Evolutionary conservation across 2,113 vertebrate species (phyloP).

Genomic region (Lasiurus borealis): DNA sequence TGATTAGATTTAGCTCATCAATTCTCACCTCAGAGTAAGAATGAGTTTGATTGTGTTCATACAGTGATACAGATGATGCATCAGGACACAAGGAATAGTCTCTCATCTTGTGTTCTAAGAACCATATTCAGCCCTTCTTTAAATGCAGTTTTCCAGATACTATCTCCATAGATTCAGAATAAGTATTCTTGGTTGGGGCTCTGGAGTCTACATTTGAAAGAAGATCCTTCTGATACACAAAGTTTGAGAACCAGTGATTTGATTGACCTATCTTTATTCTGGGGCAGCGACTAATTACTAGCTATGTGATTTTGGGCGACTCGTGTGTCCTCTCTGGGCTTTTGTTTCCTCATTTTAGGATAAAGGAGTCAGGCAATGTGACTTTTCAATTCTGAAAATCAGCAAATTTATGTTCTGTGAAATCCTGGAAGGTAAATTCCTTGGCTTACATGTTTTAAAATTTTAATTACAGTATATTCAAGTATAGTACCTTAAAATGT

Average conservation of each 20-base stretch:
- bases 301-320: neutral
- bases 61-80: neutral
- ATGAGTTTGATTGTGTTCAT: neutral
- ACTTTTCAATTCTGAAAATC: slow-evolving; percentile 2
- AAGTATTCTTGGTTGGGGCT: neutral
- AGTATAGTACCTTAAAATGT: slow-evolving; percentile 21
- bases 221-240: slow-evolving; percentile 14
- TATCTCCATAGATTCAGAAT: neutral
- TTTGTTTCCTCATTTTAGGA: slow-evolving; percentile 45
- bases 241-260: slow-evolving; percentile 2
- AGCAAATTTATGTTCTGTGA: slow-evolving; percentile 54
- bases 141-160: slow-evolving; percentile 12
- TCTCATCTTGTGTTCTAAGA: neutral
- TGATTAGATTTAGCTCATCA: neutral
- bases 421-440: slow-evolving; percentile 52
- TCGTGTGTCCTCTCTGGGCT: neutral
- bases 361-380: neutral
- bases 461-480: slow-evolving; percentile 2
- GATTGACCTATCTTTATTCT: neutral
- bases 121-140: neutral
- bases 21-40: neutral
- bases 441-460: slow-evolving; percentile 27
- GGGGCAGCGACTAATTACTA: neutral
- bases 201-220: slow-evolving; percentile 30
- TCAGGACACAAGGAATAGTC: neutral